A percentile compares a stretch with the other conserved stretches of the same genome.
These are phyloP conservation scores for Serilophus lunatus DNA, from an alignment of 2,113 vertebrate genomes.

Conservation along the genomic window DNA sequence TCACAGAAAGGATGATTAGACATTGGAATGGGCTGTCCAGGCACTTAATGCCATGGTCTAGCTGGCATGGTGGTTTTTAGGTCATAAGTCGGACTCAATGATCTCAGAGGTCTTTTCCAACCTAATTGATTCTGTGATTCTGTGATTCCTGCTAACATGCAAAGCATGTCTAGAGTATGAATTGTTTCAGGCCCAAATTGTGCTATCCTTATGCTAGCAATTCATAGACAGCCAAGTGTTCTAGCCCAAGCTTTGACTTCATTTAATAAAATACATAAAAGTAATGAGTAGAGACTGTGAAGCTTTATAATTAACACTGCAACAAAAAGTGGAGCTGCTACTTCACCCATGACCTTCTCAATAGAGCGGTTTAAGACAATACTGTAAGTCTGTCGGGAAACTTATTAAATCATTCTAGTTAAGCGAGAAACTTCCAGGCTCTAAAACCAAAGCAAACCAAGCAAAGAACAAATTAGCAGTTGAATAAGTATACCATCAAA, in stretches of 20 bases:
- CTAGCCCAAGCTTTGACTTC: background rate
- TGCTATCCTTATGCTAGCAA: background rate
- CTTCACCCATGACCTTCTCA: background rate
- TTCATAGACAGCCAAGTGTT: background rate
- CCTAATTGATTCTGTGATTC: background rate
- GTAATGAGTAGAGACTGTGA: background rate
- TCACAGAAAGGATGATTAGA: background rate
- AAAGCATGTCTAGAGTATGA: background rate
- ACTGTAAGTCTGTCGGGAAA: background rate
- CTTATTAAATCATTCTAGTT: background rate
- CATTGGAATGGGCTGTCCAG: background rate
- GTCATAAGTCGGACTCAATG: background rate
- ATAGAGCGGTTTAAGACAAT: background rate
- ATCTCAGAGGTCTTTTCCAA: background rate
- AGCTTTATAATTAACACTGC: background rate
- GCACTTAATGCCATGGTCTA: background rate
- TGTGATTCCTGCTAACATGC: background rate
- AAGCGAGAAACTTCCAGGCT: background rate
- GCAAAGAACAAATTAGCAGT: background rate
- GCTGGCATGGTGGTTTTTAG: background rate
- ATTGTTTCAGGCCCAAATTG: background rate
- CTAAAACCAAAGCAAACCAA: background rate
- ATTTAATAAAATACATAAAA: background rate
- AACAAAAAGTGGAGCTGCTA: background rate
- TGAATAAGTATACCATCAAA: background rate